phyloP scores from a whole-genome alignment of 2,797 vertebrate species.

The Myotis findleyi region DNA sequence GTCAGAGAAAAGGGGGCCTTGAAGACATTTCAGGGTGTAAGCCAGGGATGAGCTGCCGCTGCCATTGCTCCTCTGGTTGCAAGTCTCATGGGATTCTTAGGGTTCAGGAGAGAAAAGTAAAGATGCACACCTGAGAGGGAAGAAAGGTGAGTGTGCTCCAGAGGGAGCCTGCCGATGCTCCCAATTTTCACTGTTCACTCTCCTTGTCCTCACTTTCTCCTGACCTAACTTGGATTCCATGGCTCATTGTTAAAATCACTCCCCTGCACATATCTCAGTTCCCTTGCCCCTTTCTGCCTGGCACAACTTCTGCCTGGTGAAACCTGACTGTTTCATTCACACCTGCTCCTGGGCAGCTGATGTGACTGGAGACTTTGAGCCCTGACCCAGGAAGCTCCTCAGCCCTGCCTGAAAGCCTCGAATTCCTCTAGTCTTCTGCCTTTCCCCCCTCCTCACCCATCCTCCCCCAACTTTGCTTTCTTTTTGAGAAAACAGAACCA shows the following conservation, averaged over 20 bases:
- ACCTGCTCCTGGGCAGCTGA: background rate
- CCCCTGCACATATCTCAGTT: fast-evolving
- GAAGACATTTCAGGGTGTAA: background rate
- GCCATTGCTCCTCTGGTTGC: background rate
- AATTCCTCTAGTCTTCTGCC: background rate
- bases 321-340: background rate
- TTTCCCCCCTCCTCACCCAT: background rate
- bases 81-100: background rate
- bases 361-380: background rate
- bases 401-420: background rate
- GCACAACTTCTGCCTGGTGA: background rate
- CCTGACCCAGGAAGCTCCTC: background rate
- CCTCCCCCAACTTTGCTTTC: background rate
- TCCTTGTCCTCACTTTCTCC: background rate
- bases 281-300: background rate
- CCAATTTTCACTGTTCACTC: background rate
- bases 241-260: background rate
- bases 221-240: background rate
- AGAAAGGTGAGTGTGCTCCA: background rate
- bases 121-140: background rate
- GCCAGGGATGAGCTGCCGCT: background rate
- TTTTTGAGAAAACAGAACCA: background rate
- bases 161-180: background rate
- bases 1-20: background rate
- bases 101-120: background rate